Evolutionary conservation across 2,113 vertebrate genomes (phyloP).

Genomic region (Saccopteryx leptura): DNA sequence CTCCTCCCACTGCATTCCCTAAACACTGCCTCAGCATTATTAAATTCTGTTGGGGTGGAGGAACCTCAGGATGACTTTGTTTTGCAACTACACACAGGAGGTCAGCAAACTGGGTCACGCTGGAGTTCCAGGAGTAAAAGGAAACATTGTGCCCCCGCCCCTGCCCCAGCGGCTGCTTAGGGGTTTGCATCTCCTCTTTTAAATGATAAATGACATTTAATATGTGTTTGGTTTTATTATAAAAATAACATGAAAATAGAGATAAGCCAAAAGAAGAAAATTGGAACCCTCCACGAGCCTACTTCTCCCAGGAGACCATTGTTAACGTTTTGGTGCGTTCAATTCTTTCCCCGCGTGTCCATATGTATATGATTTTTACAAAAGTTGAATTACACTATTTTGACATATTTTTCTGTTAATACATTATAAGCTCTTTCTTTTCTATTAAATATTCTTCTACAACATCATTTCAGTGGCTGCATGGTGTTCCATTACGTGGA

Average conservation of each 20-base stretch:
- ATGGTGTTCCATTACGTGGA: fast-evolving
- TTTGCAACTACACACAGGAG: neutral
- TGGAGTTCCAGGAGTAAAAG: neutral
- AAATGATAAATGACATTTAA: neutral
- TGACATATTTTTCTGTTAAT: constrained; percentile 25
- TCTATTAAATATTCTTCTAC: neutral
- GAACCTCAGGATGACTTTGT: neutral
- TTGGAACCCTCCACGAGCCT: neutral
- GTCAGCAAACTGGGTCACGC: neutral
- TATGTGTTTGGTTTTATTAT: neutral
- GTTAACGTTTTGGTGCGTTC: neutral
- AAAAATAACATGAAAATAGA: constrained; percentile 49
- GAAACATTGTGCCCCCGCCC: neutral
- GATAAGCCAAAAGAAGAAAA: constrained; percentile 1
- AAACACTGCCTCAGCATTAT: neutral
- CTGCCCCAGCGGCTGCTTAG: neutral
- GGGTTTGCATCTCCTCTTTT: neutral
- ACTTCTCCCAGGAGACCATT: neutral
- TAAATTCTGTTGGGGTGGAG: neutral
- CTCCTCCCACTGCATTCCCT: neutral
- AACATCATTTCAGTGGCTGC: neutral
- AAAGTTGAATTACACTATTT: neutral
- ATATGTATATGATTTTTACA: neutral
- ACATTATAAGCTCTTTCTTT: neutral
- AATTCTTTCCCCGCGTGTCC: neutral